Percentiles rank a stretch among this genome's conserved stretches.
Evolutionary conservation across 2,113 vertebrate genomes (phyloP).

Genomic region (Clarias gariepinus): DNA sequence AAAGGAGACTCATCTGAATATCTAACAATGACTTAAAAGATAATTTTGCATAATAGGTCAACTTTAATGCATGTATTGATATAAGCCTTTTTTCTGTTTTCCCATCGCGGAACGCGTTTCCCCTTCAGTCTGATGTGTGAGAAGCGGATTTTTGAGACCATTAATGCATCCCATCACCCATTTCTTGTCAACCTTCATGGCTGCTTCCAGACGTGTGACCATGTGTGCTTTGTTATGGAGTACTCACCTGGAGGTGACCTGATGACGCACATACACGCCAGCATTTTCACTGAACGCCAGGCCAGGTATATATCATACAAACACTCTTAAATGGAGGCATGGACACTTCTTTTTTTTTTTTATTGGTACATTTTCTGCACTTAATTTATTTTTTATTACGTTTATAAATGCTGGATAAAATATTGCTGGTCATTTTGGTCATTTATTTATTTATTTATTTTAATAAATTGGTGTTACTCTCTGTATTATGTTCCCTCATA

Average conservation of each 20-base stretch:
- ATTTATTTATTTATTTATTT: not conserved
- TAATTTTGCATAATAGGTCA: no score
- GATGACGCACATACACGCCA: conserved; percentile 93
- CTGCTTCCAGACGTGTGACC: conserved; percentile 91
- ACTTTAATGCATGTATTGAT: not conserved
- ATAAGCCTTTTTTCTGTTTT: not conserved
- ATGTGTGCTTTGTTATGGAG: conserved; percentile 94
- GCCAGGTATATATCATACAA: conserved; percentile 69
- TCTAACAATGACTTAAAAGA: no score
- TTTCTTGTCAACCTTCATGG: conserved; percentile 93
- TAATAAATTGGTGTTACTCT: not conserved
- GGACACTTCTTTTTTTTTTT: not conserved
- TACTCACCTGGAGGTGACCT: conserved; percentile 92
- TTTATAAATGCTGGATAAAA: no score
- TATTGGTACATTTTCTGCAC: no score
- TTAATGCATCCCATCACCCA: conserved; percentile 82
- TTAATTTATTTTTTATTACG: no score
- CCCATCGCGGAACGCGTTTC: no score
- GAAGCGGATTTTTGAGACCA: conserved; percentile 93
- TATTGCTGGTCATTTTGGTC: no score
- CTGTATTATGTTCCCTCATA: not conserved
- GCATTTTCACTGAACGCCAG: conserved; percentile 83
- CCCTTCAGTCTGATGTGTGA: conserved; percentile 87
- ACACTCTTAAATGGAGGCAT: not conserved
- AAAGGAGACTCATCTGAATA: no score